Evolutionary conservation across 2,888 invertebrate genomes (phyloP), one percentile per base, ranked within the genome.

Genomic region (Lutraria lutraria): DNA sequence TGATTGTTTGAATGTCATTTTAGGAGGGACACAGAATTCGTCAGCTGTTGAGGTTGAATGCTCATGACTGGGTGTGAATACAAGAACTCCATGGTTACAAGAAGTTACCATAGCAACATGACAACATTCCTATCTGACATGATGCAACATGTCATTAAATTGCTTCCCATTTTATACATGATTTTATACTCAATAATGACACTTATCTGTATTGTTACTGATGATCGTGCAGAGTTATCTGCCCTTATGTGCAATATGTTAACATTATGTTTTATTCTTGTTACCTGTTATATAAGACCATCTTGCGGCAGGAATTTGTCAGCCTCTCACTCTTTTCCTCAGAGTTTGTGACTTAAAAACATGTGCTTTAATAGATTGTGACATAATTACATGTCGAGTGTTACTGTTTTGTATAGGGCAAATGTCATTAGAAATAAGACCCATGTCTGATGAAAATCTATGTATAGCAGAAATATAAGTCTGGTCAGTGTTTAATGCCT

Each of bases 21-120:
- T 72, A 91, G 91, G 86, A 83, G 83, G 83, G 4, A 85, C 88
- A 43, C 72, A 80, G 68, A 87, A 53, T 31, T 88, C 88, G 25
- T 91, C 91, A 68, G 88, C 88, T 25, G 91, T 90, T 53, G 91
- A 91, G 54, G 90, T 90, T 43, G 91, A 91, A 56, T 89, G 56
- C 63, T 91, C 90, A 87, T 91, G 89, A 91, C 89, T 83, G 80
- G 72, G 85, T 89, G 87, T 81, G 68, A 83, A 72, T 6, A 68
- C 84, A 68, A 72, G 25, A 76, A 82, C 80, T 21, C 81, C 85
- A 88, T 86, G 76, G 83, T 84, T 29, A 82, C 81, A 52, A 13
- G 43, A 31, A 53, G 43, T 72, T 29, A 79, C 85, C 85, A 76
- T 79, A 85, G 85, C 85, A 85, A 85, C 85, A 85, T 85, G 85